Base-by-base conservation (phyloP, 2,797 vertebrate genomes). In the Gadopsis marmoratus region DNA sequence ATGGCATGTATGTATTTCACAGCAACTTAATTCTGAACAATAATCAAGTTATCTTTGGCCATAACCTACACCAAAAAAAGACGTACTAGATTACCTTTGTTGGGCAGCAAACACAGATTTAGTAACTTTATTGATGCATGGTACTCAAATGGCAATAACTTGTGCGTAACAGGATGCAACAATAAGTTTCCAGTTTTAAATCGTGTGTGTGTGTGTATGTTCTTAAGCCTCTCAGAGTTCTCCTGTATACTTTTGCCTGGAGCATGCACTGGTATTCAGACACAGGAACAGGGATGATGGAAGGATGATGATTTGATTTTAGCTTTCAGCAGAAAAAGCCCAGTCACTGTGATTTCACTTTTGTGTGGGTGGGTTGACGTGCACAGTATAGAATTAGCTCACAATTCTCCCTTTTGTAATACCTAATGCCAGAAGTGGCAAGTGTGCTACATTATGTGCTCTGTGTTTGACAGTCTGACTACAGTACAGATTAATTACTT, bases 241-340 rank as follows among this genome's bases (percentile, higher is more conserved):
- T 70, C 61, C 23, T 80, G 21, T 54, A 33, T 74, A 54, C 48
- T 63, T 76, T 55, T 59, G 86, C 90, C 87, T 60, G 59, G n/a
- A 89, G 89, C 84, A 1, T 43, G 59, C 31, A 7, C 69, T 89
- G 87, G 78, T 83, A 89, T 91, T 92, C 84, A 88, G 69, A 87
- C 53, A 41, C 50, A 66, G 66, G 63, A 79, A 62, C 47, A 65
- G 21, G 43, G 33, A 83, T 51, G 65, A 74, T 72, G 68, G 74
- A 81, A 78, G 64, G 87, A 76, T 62, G 87, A 76, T 62, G 63
- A 59, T 86, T 84, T 53, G 80, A 91, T 88, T 83, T 86, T 62
- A 76, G 83, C 87, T 89, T 56, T 65, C 53, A 84, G 89, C 81
- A 35, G 69, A 82, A 78, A 78, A 84, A 83, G 71, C 75, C 78